phyloP scores from a whole-genome alignment of 2,888 invertebrate genomes.

The Baccha elongata region DNA sequence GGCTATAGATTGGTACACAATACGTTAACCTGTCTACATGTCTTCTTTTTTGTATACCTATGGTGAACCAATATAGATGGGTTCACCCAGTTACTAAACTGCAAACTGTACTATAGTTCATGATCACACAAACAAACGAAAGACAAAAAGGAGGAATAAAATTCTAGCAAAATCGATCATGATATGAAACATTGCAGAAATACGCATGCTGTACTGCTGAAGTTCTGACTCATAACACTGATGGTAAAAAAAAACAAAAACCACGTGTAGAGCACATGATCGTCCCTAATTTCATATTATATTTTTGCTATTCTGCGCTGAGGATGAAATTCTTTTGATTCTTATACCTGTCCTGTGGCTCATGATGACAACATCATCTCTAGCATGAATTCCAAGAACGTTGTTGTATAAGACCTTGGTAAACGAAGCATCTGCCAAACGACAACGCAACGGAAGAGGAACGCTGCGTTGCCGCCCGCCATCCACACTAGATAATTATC shows the following conservation, averaged over 20 bases:
- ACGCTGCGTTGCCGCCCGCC: not conserved
- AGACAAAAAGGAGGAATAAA: not conserved
- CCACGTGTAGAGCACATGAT: conserved; percentile 23
- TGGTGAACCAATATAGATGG: too few relatives aligned
- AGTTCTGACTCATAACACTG: conserved; percentile 4
- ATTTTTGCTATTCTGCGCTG: conserved; percentile 51
- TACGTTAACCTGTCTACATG: too few relatives aligned
- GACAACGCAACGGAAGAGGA: not conserved
- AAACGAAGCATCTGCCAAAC: not conserved
- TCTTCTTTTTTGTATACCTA: too few relatives aligned
- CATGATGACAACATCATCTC: conserved; percentile 7
- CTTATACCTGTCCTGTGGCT: conserved; percentile 36
- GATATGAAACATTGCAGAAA: conserved; percentile 7
- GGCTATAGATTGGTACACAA: too few relatives aligned
- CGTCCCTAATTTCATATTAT: conserved; percentile 31
- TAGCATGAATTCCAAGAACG: conserved; percentile 14
- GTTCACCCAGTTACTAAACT: too few relatives aligned
- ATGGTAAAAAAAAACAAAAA: not conserved
- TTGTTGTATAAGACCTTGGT: conserved; percentile 8
- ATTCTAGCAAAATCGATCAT: not conserved
- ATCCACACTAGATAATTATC: conserved; percentile 5
- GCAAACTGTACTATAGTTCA: not conserved
- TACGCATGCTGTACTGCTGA: too few relatives aligned
- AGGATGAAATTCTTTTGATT: conserved; percentile 44
- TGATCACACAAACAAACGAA: not conserved